Percentiles rank a stretch among this genome's conserved stretches.
phyloP scores from a whole-genome alignment of 1,140 invertebrate species.

The Diorhabda elongata region DNA sequence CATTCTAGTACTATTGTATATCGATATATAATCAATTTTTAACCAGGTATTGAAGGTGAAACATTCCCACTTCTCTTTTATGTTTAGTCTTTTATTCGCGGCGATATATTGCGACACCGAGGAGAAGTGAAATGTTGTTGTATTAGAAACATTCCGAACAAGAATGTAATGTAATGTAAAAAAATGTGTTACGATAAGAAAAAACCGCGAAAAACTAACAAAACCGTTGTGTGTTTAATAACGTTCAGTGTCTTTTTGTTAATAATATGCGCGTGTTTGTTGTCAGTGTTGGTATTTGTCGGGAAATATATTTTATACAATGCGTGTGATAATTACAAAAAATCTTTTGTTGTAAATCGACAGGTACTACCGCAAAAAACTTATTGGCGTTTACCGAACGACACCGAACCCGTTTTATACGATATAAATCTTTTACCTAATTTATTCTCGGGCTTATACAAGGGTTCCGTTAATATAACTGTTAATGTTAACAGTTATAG shows the following conservation, averaged over 20 bases:
- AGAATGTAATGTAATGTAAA: no score
- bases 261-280: constrained; percentile 48
- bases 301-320: constrained; percentile 45
- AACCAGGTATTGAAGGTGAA: neutral
- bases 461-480: constrained; percentile 68
- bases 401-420: constrained; percentile 69
- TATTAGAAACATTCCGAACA: no score
- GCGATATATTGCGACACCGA: neutral
- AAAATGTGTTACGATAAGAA: neutral
- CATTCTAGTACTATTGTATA: neutral
- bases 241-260: constrained; percentile 50
- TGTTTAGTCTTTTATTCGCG: neutral
- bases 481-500: constrained; percentile 55
- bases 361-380: constrained; percentile 2
- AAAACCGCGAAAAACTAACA: constrained; percentile 23
- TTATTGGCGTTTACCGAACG: constrained; percentile 57
- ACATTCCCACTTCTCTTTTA: neutral
- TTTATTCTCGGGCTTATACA: constrained; percentile 63
- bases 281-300: constrained; percentile 50
- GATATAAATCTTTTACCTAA: constrained; percentile 71
- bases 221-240: constrained; percentile 37
- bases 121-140: neutral
- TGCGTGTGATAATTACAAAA: neutral
- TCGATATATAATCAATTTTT: neutral
- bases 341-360: constrained; percentile 14